Evolutionary conservation across 2,888 invertebrate species (phyloP), one percentile per base, ranked within the genome.

Genomic region (Drosophila cognata): DNA sequence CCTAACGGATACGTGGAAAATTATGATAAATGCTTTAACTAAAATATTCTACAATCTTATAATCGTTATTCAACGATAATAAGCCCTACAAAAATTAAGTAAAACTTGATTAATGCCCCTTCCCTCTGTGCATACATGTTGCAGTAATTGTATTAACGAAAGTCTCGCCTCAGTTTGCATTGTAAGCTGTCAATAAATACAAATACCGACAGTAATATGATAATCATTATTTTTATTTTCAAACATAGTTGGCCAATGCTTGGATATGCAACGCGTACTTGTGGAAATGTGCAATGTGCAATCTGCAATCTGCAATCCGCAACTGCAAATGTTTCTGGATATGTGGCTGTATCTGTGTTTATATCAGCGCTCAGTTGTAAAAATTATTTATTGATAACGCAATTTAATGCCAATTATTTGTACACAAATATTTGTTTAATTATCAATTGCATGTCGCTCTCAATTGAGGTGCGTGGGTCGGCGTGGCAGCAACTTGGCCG

Each of bases 341-440:
- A 25, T 46, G 25, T 4, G 29, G 7, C 29, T 60, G 48, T 66
- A 50, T 48, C 25, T 50, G 57, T 67, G 43, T 68, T 56, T 68
- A 52, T 77, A 74, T 74, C 75, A 81, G 72, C 84, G 89, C 77
- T 81, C 82, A 82, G 81, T 91, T 90, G 87, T 89, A 87, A 86
- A 91, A 91, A 90, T 91, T 87, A 89, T 83, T 84, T 88, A 89
- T 89, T 82, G 91, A 91, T 91, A 92, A 88, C 89, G 91, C 84
- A 90, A 91, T 92, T 91, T 92, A 91, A 91, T 85, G 86, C 78
- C 90, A 90, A 90, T 91, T 92, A 90, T 91, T 92, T 88, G 87
- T 89, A 84, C 84, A 83, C 84, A 84, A 90, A 90, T 89, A 89
- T 87, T 89, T 89, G 74, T 74, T 80, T 78, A 82, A 89, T 87